Base-by-base conservation (phyloP, 1,140 invertebrate species). In the Heliconius hewitsoni region DNA sequence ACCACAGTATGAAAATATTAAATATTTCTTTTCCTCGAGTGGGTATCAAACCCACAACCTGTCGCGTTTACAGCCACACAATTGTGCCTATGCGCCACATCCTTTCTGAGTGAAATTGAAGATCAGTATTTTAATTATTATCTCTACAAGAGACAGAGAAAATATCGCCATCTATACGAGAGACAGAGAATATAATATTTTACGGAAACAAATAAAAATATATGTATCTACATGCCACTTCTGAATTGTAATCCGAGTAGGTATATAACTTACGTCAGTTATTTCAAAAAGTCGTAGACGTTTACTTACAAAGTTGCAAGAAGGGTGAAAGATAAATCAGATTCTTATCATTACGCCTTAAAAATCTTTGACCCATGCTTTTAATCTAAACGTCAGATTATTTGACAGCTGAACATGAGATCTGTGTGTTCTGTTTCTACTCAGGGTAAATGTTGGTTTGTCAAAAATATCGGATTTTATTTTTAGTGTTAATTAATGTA, bases 261-360 rank as follows among this genome's bases (percentile, higher is more conserved):
- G 57, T 60, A 66, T 66, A 66, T 66, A 66, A 66, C 4, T 66
- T 66, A 66, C 16, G 60, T 66, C 60, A 66, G 60, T 66, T 66
- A 66, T 66, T 27, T 66, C 23, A 66, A 23, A 66, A 66, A 66
- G 60, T 66, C 60, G 39, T 27, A 76, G 74, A 76, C 74, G 34
- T 27, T 76, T 42, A 23, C 74, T 71, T 30, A 16, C 73, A 18
- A 71, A 70, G 60, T 76, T 70, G 39, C 9, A 71, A 76, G 74
- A 70, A 70, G 74, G 74, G 74, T 76, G 39, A 46, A 50, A 46
- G 74, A 75, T 76, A 76, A 71, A 76, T 30, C 60, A 76, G 74
- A 76, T 76, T 70, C n/a, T 37, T 76, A 76, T 76, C 74, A 76
- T 76, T 70, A 11, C 60, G 55, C 55, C 55, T 76, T 76, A 70